A percentile compares a stretch with the other conserved stretches of the same genome.
These are phyloP conservation scores for Oasisia sp. DNA, from an alignment of 2,888 invertebrate species.

Conservation along the genomic window DNA sequence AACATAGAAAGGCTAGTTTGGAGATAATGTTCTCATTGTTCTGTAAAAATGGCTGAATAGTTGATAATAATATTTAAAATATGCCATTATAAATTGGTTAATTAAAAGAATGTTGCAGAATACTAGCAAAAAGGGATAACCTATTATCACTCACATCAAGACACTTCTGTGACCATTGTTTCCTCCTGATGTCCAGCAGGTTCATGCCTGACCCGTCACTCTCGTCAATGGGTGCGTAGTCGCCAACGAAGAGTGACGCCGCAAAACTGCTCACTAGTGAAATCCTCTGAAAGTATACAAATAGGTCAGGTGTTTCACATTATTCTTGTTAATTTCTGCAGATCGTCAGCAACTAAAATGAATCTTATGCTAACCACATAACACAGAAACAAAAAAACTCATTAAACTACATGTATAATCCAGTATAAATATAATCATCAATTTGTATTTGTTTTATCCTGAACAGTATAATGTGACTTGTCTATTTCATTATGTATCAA, in stretches of 20 bases:
- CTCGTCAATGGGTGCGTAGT: conserved; percentile 88
- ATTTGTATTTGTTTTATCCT: neutral
- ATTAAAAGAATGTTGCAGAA: too few relatives aligned
- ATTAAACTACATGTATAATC: too few relatives aligned
- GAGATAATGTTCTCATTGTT: too few relatives aligned
- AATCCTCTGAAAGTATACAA: conserved; percentile 75
- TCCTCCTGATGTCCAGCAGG: conserved; percentile 82
- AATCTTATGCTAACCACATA: too few relatives aligned
- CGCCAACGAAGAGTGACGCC: conserved; percentile 86
- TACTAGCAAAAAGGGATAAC: neutral
- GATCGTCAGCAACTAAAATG: too few relatives aligned
- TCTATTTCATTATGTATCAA: neutral
- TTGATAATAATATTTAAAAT: too few relatives aligned
- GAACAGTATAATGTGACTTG: neutral
- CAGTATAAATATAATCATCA: neutral
- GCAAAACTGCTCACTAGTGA: conserved; percentile 94
- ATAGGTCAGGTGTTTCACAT: too few relatives aligned
- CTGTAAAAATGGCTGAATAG: too few relatives aligned
- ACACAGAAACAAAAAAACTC: too few relatives aligned
- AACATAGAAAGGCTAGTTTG: too few relatives aligned
- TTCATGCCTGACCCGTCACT: conserved; percentile 98
- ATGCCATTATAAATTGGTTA: too few relatives aligned
- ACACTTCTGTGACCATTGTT: conserved; percentile 81
- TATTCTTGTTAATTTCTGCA: too few relatives aligned
- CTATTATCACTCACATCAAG: conserved; percentile 72